Percentiles rank a stretch among this genome's conserved stretches.
Conservation (phyloP, 2,113 vertebrate species). For the Rhegmatorhina hoffmannsi region DNA sequence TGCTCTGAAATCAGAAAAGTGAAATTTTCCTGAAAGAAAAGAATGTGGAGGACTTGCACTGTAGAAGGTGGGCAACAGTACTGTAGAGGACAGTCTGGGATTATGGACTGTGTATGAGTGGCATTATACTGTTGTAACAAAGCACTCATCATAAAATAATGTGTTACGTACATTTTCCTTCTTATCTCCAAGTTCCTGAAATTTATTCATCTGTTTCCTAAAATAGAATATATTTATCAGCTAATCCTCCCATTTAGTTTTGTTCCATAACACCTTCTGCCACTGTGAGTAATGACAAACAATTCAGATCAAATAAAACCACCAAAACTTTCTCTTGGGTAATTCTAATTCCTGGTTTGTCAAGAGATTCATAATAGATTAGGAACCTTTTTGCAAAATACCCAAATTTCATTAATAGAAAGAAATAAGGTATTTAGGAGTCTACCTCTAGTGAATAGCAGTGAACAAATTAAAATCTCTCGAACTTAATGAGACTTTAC, state of each 20-base stretch:
- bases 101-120: accelerated
- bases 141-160: background rate
- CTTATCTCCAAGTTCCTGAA: background rate
- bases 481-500: background rate
- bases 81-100: background rate
- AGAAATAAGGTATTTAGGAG: background rate
- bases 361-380: background rate
- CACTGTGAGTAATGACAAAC: background rate
- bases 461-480: background rate
- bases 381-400: background rate
- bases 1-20: background rate
- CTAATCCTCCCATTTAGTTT: background rate
- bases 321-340: background rate
- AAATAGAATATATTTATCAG: background rate
- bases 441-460: background rate
- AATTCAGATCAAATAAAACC: background rate
- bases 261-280: background rate
- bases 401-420: background rate
- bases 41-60: accelerated
- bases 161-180: background rate
- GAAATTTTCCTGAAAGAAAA: background rate
- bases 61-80: background rate
- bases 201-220: background rate
- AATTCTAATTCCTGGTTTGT: background rate
- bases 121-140: background rate